Percentiles rank a stretch among this genome's conserved stretches.
Conservation (phyloP, 2,797 vertebrate genomes). For the Diglossa cyanea region DNA sequence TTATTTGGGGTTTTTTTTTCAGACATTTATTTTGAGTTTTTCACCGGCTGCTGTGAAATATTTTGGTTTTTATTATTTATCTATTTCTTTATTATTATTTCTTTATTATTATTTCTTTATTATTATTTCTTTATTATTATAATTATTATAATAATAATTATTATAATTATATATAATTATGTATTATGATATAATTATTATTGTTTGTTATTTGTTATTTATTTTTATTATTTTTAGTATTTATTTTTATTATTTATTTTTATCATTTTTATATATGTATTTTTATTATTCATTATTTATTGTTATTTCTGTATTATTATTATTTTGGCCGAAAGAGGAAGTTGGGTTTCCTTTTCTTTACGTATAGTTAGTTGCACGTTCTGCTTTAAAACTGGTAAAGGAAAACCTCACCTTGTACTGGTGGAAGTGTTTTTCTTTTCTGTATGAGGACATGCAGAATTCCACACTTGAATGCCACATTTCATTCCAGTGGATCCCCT, state of each 20-base stretch:
- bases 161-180: too few species aligned
- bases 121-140: too few species aligned
- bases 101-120: too few species aligned
- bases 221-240: too few species aligned
- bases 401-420: not conserved
- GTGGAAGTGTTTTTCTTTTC: not conserved
- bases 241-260: too few species aligned
- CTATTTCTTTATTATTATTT: too few species aligned
- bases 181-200: too few species aligned
- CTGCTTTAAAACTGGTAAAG: accelerated
- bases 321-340: not conserved
- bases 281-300: too few species aligned
- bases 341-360: not conserved
- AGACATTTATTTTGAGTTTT: not conserved
- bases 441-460: not conserved
- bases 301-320: too few species aligned
- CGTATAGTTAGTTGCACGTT: accelerated
- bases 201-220: too few species aligned
- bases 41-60: not conserved
- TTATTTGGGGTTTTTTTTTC: not conserved
- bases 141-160: too few species aligned
- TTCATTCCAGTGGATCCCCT: not conserved
- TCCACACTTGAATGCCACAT: not conserved
- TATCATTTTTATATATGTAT: too few species aligned
- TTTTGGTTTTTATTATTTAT: not conserved